Evolutionary conservation across 2,888 invertebrate genomes (phyloP).

Genomic region (Stenolophus ochropezus): DNA sequence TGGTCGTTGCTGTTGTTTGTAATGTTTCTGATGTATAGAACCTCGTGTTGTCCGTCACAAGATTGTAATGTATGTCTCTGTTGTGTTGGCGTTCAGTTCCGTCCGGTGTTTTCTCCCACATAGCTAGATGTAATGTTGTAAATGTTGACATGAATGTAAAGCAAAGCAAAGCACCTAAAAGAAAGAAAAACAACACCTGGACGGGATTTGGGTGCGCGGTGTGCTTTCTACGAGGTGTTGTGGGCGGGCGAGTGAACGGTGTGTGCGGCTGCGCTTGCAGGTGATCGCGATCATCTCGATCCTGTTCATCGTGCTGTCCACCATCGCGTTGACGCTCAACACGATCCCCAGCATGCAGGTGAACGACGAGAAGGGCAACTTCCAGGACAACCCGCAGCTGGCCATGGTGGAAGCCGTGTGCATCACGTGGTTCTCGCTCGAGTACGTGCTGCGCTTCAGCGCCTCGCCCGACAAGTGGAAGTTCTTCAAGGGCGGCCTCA

Average conservation of each 20-base stretch:
- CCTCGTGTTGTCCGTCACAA: conserved; percentile 57
- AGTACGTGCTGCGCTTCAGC: conserved; percentile 96
- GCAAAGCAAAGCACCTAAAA: not conserved
- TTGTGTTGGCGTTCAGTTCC: conserved; percentile 56
- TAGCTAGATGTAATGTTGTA: not conserved
- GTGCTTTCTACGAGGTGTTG: conserved; percentile 37
- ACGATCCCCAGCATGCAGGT: conserved; percentile 97
- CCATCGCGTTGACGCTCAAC: conserved; percentile 99
- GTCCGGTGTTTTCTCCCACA: conserved; percentile 37
- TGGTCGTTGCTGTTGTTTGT: conserved; percentile 19
- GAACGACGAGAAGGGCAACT: conserved; percentile 88
- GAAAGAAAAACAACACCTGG: conserved; percentile 26
- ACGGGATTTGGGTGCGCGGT: conserved; percentile 50
- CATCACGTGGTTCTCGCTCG: conserved; percentile 99
- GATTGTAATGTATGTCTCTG: conserved; percentile 49
- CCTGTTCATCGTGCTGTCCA: conserved; percentile 99
- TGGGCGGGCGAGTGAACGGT: conserved; percentile 20
- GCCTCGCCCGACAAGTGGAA: conserved; percentile 99
- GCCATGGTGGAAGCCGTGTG: conserved; percentile 99
- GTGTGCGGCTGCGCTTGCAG: conserved; percentile 78
- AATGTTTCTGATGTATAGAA: conserved; percentile 16
- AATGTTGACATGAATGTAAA: conserved; percentile 12
- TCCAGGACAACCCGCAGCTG: conserved; percentile 95
- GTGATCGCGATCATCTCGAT: conserved; percentile 99
- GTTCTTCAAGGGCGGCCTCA: conserved; percentile 99